A percentile compares a stretch with the other conserved stretches of the same genome.
Conservation (phyloP, 2,888 invertebrate genomes). For the Criorhina ranunculi region DNA sequence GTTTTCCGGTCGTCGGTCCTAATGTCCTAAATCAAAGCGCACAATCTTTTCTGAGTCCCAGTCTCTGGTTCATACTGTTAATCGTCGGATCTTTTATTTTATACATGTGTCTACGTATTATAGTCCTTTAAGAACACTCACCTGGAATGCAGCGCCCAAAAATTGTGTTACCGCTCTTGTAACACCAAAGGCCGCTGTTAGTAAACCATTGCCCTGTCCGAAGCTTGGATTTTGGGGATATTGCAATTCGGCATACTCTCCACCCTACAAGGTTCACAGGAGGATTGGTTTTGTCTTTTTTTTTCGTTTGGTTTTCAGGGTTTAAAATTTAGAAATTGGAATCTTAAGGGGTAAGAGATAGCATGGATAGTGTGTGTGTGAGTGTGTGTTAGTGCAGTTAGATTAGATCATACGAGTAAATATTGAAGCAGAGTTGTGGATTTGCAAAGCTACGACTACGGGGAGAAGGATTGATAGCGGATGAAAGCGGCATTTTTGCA, state of each 20-base stretch:
- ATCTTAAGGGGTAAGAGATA: background rate
- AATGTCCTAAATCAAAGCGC: no score
- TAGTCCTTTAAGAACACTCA: slow-evolving; percentile 82
- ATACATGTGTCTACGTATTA: no score
- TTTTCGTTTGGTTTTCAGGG: slow-evolving; percentile 52
- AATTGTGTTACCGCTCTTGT: slow-evolving; percentile 92
- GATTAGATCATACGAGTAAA: slow-evolving; percentile 23
- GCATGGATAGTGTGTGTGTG: slow-evolving; percentile 17
- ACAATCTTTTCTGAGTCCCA: no score
- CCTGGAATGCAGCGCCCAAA: slow-evolving; percentile 91
- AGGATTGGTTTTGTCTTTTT: slow-evolving; percentile 57
- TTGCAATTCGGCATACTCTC: slow-evolving; percentile 72
- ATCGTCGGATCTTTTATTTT: slow-evolving; percentile 10
- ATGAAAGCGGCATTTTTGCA: slow-evolving; percentile 48
- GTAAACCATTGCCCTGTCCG: slow-evolving; percentile 83
- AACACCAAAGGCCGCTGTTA: slow-evolving; percentile 91
- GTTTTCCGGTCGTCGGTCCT: no score
- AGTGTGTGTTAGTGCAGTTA: slow-evolving; percentile 60
- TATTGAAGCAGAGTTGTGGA: slow-evolving; percentile 42
- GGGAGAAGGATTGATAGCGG: slow-evolving; percentile 34
- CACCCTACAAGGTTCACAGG: slow-evolving; percentile 76
- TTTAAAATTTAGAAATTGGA: slow-evolving; percentile 20
- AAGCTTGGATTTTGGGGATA: slow-evolving; percentile 73
- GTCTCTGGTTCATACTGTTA: no score
- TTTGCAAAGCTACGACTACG: slow-evolving; percentile 63